Evolutionary conservation across 2,113 vertebrate genomes (phyloP), one percentile per base, ranked within the genome.

Genomic region (Ptilorrhoa leucosticta): DNA sequence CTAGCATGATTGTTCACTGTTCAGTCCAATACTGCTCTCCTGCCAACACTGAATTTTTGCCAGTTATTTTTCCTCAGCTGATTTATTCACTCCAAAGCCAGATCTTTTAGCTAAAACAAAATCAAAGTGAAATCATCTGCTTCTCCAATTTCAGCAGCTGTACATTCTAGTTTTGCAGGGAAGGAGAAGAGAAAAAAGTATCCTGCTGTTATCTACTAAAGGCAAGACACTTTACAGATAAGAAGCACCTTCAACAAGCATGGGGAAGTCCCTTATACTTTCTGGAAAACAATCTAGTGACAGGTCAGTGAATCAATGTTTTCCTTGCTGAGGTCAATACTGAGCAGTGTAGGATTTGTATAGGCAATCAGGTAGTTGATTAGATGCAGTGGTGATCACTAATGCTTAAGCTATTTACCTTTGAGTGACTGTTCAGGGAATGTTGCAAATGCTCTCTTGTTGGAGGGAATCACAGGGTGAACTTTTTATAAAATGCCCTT

Each of bases 251-350:
- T 60, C 76, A 89, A 54, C 28, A 77, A 84, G 77, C 77, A 48
- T 45, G 65, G 28, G 8, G 89, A 91, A 94, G 65, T 86, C 58
- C 51, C 72, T 92, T 80, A 64, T 11, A 64, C 64, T 83, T 94
- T 90, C 79, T 77, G 68, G 79, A 92, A 95, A 96, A 83, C 87
- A 88, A 95, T 95, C 92, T 75, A 96, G 83, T 90, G 68, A 83
- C 81, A 91, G 91, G 91, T 94, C 87, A 97, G 70, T 35, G 71
- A 95, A 94, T 94, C 91, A 94, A 96, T 94, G 88, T 87, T 95
- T 95, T 50, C 61, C 86, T 91, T 5, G 3, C 54, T 45, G 82
- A 83, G 87, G 94, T 91, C 96, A 96, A 95, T 94, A 93, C 61
- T 5, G 54, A 93, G 84, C 87, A 85, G 56, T 73, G 87, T 93